Evolutionary conservation across 2,888 invertebrate species (phyloP).

Genomic region (Tetragonisca angustula): DNA sequence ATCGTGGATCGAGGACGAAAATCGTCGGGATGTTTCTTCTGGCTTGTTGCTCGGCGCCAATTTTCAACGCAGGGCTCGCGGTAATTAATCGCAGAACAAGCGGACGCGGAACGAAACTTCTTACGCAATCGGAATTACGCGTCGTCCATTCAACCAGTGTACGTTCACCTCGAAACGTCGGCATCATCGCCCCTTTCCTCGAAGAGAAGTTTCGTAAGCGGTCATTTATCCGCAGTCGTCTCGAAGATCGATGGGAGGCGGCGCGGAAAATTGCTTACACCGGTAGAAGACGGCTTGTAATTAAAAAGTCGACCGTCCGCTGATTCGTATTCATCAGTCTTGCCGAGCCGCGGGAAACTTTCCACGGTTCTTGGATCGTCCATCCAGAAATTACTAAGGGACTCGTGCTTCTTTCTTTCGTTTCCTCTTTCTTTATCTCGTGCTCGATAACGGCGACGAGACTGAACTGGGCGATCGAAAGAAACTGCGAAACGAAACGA

Average conservation of each 20-base stretch:
- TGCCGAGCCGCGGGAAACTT: constrained; percentile 31
- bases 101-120: constrained; percentile 19
- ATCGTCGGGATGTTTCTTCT: background rate
- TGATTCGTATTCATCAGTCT: constrained; percentile 68
- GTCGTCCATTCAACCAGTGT: constrained; percentile 18
- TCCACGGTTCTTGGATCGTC: constrained; percentile 19
- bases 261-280: constrained; percentile 63
- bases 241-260: constrained; percentile 47
- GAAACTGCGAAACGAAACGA: constrained; percentile 10
- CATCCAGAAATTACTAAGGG: constrained; percentile 46
- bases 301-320: constrained; percentile 59
- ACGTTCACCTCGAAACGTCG: background rate
- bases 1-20: background rate
- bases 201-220: constrained; percentile 42
- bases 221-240: constrained; percentile 49
- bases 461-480: background rate
- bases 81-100: constrained; percentile 16
- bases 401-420: background rate
- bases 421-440: background rate
- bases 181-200: constrained; percentile 20
- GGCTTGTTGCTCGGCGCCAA: background rate
- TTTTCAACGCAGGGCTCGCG: background rate
- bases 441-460: constrained; percentile 3
- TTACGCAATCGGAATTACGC: constrained; percentile 42
- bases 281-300: constrained; percentile 51